Conservation (phyloP, 2,113 vertebrate species). For the Neogobius melanostomus region DNA sequence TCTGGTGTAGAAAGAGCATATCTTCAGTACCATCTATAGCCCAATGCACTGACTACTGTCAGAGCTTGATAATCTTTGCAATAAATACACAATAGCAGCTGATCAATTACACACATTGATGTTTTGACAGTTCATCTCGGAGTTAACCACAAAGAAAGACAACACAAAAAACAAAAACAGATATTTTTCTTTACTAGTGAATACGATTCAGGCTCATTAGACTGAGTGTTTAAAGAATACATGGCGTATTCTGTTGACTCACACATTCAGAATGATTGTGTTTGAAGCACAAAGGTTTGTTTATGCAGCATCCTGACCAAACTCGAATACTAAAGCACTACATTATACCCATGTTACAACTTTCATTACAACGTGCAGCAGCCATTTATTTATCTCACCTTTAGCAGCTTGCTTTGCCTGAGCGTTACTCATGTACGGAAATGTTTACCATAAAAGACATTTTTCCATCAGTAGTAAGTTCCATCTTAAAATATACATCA, state of each 20-base stretch:
- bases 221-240: background rate
- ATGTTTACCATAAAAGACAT: background rate
- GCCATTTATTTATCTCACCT: conserved; percentile 40
- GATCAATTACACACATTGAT: background rate
- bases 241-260: background rate
- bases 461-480: no score
- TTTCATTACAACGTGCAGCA: conserved; percentile 6
- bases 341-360: conserved; percentile 4
- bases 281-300: conserved; percentile 18
- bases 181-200: background rate
- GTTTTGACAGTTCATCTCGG: conserved; percentile 3
- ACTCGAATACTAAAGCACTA: conserved; percentile 10
- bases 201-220: conserved; percentile 5
- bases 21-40: conserved; percentile 14
- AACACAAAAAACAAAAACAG: conserved; percentile 1
- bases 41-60: conserved; percentile 11
- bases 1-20: background rate
- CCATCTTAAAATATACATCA: no score
- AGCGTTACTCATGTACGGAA: conserved; percentile 1
- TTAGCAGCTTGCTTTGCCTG: conserved; percentile 23
- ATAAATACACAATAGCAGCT: conserved; percentile 3
- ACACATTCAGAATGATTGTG: conserved; percentile 7
- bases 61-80: conserved; percentile 5
- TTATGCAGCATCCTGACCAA: conserved; percentile 11
- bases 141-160: conserved; percentile 9